These are phyloP conservation scores for Eudemis profundana DNA, from an alignment of 2,888 invertebrate genomes.

Conservation along the genomic window DNA sequence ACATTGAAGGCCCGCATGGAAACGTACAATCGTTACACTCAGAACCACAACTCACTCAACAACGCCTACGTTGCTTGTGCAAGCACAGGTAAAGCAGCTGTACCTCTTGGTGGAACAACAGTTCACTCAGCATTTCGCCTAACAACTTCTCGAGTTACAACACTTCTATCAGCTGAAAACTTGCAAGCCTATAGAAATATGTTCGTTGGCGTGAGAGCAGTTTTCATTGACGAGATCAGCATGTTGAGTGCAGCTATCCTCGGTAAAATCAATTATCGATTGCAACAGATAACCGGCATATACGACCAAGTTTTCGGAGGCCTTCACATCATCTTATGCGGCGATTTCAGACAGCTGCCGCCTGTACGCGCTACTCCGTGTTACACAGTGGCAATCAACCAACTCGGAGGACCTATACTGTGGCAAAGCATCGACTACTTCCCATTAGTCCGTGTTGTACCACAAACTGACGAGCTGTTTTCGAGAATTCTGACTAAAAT, in stretches of 20 bases:
- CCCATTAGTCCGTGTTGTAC: constrained; percentile 55
- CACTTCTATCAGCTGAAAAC: constrained; percentile 43
- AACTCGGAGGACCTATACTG: constrained; percentile 51
- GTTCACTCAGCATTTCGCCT: constrained; percentile 49
- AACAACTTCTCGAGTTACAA: constrained; percentile 46
- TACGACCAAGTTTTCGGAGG: constrained; percentile 48
- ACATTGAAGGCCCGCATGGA: constrained; percentile 58
- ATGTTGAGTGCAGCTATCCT: constrained; percentile 49
- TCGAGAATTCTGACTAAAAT: constrained; percentile 57
- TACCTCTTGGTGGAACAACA: constrained; percentile 57
- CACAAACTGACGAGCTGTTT: constrained; percentile 58
- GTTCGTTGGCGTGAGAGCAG: constrained; percentile 48
- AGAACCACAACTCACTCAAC: constrained; percentile 52
- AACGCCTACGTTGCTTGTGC: constrained; percentile 61
- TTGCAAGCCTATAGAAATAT: constrained; percentile 46
- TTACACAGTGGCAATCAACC: constrained; percentile 50
- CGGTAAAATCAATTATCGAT: constrained; percentile 43
- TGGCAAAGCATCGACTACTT: constrained; percentile 59
- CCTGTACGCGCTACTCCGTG: constrained; percentile 58
- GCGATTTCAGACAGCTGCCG: constrained; percentile 57
- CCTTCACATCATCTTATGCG: constrained; percentile 46
- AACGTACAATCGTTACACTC: constrained; percentile 57
- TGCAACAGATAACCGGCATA: constrained; percentile 48
- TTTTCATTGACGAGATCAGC: constrained; percentile 52
- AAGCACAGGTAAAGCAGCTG: constrained; percentile 59